phyloP scores from a whole-genome alignment of 1,140 invertebrate genomes.

The Drosophila prosaltans region DNA sequence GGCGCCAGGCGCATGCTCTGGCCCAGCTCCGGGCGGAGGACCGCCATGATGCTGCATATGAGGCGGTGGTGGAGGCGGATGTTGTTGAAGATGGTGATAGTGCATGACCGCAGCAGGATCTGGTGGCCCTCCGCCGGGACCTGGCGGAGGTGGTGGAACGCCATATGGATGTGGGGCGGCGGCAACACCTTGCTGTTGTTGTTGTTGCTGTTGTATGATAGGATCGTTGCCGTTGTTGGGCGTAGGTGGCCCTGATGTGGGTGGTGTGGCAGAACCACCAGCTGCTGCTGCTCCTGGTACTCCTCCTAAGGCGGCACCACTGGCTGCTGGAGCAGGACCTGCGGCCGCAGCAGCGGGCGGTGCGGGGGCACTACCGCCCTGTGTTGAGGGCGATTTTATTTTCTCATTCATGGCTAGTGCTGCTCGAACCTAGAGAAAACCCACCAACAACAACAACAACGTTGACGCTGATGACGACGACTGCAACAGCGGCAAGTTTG shows the following conservation, averaged over 20 bases:
- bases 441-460: constrained; percentile 63
- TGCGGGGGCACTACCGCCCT: constrained; percentile 52
- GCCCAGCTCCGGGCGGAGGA: constrained; percentile 53
- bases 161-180: constrained; percentile 70
- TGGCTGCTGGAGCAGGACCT: constrained; percentile 29
- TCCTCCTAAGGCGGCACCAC: constrained; percentile 23
- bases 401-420: constrained; percentile 77
- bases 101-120: constrained; percentile 75
- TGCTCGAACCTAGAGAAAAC: constrained; percentile 55
- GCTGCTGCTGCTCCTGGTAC: constrained; percentile 28
- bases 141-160: constrained; percentile 62
- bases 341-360: constrained; percentile 46
- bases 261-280: constrained; percentile 52
- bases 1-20: constrained; percentile 64
- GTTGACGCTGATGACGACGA: constrained; percentile 68
- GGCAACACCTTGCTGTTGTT: constrained; percentile 50
- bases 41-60: constrained; percentile 69
- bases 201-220: constrained; percentile 40
- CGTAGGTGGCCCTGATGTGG: constrained; percentile 70
- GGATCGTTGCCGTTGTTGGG: constrained; percentile 73
- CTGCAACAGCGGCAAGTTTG: constrained; percentile 77
- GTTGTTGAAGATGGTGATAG: constrained; percentile 69
- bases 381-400: constrained; percentile 80
- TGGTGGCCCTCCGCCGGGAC: constrained; percentile 57
- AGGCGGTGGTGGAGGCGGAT: constrained; percentile 70